A percentile compares a stretch with the other conserved stretches of the same genome.
Conservation (phyloP, 2,888 invertebrate species). For the Drosophila vallismaia region DNA sequence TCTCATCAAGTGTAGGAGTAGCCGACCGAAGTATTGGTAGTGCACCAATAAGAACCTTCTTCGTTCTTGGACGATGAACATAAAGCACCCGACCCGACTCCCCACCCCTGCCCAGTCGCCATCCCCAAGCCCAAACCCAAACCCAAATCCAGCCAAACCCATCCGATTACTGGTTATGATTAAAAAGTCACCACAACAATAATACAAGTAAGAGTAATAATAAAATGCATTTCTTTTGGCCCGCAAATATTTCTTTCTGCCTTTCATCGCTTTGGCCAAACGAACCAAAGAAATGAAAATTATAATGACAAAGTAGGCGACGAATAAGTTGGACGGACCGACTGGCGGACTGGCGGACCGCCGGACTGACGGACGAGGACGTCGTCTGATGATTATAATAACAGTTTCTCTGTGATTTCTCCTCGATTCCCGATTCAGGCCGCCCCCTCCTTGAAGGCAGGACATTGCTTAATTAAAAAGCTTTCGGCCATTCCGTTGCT, state of each 20-base stretch:
- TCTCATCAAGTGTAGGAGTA: conserved; percentile 54
- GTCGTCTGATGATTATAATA: conserved; percentile 67
- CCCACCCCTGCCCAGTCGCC: neutral
- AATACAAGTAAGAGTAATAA: conserved; percentile 55
- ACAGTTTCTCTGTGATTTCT: conserved; percentile 70
- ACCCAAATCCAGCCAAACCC: neutral
- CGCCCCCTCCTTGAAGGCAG: conserved; percentile 53
- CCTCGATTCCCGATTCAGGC: conserved; percentile 52
- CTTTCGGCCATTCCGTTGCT: conserved; percentile 55
- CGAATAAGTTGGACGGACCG: conserved; percentile 18
- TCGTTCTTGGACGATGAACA: conserved; percentile 8
- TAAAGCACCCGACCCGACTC: conserved; percentile 5
- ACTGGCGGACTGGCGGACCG: neutral
- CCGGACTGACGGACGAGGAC: neutral
- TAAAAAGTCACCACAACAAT: conserved; percentile 60
- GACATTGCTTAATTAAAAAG: conserved; percentile 73
- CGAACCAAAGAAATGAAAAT: conserved; percentile 63
- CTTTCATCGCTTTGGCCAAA: conserved; percentile 44
- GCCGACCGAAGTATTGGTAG: conserved; percentile 33
- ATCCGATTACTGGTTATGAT: conserved; percentile 28
- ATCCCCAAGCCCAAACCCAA: neutral
- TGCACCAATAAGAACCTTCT: conserved; percentile 48
- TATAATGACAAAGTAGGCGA: conserved; percentile 76
- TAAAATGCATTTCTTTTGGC: conserved; percentile 72
- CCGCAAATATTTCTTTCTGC: conserved; percentile 30